These are phyloP conservation scores for Asarcornis scutulata DNA, from an alignment of 2,113 vertebrate species.

Conservation along the genomic window DNA sequence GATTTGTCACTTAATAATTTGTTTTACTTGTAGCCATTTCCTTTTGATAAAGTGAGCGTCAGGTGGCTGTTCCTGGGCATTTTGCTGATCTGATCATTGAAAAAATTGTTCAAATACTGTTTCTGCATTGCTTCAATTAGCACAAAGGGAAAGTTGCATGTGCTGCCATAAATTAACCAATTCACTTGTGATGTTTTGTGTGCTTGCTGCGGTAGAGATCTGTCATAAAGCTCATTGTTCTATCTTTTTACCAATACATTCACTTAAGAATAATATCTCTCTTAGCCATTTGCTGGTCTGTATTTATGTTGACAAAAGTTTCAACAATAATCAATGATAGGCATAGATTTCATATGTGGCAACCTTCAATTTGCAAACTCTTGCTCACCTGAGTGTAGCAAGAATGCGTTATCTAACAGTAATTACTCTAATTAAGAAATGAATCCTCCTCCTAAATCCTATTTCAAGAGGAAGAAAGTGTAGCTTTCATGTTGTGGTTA, in stretches of 20 bases:
- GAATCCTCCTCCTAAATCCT: background rate
- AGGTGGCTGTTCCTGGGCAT: background rate
- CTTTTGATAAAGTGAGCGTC: background rate
- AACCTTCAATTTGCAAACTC: background rate
- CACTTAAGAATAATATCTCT: background rate
- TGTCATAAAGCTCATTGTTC: background rate
- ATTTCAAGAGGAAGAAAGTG: background rate
- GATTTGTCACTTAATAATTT: background rate
- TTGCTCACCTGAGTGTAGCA: fast-evolving
- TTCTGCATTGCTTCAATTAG: slow-evolving; percentile 14
- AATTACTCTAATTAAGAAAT: background rate
- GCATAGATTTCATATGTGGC: no score
- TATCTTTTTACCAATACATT: background rate
- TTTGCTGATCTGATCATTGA: background rate
- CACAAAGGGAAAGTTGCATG: background rate
- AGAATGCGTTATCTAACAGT: background rate
- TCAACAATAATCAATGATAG: fast-evolving
- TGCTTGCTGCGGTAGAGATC: background rate
- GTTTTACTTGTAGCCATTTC: background rate
- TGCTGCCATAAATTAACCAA: background rate
- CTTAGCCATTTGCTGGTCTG: background rate
- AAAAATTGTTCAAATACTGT: background rate
- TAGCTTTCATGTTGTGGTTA: background rate
- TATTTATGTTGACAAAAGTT: background rate
- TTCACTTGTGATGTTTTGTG: background rate